phyloP scores from a whole-genome alignment of 2,797 vertebrate species.

The Aulostomus chinensis region DNA sequence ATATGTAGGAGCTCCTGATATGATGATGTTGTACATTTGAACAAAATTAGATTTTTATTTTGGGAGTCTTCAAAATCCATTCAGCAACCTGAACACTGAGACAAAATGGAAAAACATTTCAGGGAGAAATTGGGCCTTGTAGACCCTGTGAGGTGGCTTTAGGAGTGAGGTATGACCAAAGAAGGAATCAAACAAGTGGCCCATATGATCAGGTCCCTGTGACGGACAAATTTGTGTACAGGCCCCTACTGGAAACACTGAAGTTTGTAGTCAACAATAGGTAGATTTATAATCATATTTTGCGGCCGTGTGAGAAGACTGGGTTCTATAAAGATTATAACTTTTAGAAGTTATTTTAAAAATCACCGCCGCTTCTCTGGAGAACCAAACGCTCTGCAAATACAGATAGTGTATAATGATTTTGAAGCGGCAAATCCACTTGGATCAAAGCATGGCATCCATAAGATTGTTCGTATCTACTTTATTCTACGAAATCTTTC shows the following conservation, averaged over 20 bases:
- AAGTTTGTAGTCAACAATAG: too few relatives aligned
- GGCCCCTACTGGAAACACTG: neutral
- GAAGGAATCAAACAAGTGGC: slow-evolving; percentile 11
- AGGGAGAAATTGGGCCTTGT: slow-evolving; percentile 5
- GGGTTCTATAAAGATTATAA: too few relatives aligned
- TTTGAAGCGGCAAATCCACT: slow-evolving; percentile 9
- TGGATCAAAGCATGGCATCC: slow-evolving; percentile 8
- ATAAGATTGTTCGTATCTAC: slow-evolving; percentile 12
- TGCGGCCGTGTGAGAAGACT: slow-evolving; percentile 5
- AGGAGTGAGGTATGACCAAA: slow-evolving; percentile 2
- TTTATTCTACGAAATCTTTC: slow-evolving; percentile 12
- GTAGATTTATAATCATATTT: slow-evolving; percentile 10
- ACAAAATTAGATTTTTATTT: slow-evolving; percentile 9
- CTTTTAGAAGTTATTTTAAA: slow-evolving; percentile 12
- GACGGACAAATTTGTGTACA: slow-evolving; percentile 17
- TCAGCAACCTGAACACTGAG: slow-evolving; percentile 10
- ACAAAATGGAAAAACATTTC: slow-evolving; percentile 16
- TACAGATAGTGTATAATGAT: slow-evolving; percentile 5
- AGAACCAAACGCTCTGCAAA: slow-evolving; percentile 5
- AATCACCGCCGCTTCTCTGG: neutral
- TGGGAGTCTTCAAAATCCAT: slow-evolving; percentile 4
- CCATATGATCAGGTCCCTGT: slow-evolving; percentile 20
- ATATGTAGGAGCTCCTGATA: neutral
- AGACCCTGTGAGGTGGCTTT: slow-evolving; percentile 8
- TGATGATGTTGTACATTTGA: slow-evolving; percentile 4